phyloP scores from a whole-genome alignment of 2,797 vertebrate species.

The Sebastes vulpes region DNA sequence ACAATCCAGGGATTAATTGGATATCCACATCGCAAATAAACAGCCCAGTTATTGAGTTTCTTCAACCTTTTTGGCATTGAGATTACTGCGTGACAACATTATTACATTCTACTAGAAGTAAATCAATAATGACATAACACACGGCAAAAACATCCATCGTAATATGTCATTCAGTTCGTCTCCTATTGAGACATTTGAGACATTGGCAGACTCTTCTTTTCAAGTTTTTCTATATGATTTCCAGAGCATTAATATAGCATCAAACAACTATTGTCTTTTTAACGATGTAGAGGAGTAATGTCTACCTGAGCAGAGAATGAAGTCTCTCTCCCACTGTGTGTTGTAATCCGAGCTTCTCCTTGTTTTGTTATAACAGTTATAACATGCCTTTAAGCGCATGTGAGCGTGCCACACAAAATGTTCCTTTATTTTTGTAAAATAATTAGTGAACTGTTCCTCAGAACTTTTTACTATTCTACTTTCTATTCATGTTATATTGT shows the following conservation, averaged over 20 bases:
- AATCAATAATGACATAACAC: background rate
- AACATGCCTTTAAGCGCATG: too few relatives aligned
- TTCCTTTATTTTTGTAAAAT: too few relatives aligned
- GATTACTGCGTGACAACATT: background rate
- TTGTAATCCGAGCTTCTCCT: too few relatives aligned
- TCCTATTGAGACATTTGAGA: background rate
- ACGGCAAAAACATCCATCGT: background rate
- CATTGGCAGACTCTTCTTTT: background rate
- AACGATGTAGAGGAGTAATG: background rate
- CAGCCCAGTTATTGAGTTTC: background rate
- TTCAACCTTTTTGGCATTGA: background rate
- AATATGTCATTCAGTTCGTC: background rate
- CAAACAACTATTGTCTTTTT: background rate
- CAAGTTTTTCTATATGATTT: background rate
- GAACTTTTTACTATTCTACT: too few relatives aligned
- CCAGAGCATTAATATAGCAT: background rate
- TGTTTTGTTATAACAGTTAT: too few relatives aligned
- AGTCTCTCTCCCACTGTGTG: background rate
- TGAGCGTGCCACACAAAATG: too few relatives aligned
- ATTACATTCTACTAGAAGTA: background rate
- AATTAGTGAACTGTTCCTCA: too few relatives aligned
- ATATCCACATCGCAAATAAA: background rate
- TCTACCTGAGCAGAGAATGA: background rate
- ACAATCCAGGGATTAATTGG: background rate
- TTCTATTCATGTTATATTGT: background rate